Evolutionary conservation across 2,888 invertebrate species (phyloP).

Genomic region (Sarcophaga subvicina): DNA sequence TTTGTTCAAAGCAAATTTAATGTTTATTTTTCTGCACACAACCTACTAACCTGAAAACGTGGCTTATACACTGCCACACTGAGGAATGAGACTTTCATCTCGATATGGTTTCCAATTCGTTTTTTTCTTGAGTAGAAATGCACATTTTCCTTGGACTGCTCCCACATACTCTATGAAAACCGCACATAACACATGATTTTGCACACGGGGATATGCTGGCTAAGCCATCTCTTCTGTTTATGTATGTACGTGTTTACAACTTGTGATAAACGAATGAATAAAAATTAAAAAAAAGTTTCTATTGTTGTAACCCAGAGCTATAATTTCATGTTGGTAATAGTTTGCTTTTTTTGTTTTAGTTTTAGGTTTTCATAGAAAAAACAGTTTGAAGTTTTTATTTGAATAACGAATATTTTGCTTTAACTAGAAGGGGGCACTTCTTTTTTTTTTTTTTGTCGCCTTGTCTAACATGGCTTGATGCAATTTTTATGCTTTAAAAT

Average conservation of each 20-base stretch:
- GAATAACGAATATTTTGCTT: constrained; percentile 10
- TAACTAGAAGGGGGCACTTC: constrained; percentile 44
- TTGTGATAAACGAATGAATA: constrained; percentile 45
- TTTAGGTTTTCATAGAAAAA: constrained; percentile 14
- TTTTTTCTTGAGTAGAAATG: neutral
- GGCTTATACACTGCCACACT: constrained; percentile 20
- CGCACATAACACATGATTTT: constrained; percentile 28
- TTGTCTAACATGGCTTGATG: constrained; percentile 20
- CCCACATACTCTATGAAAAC: constrained; percentile 51
- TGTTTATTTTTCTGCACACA: constrained; percentile 12
- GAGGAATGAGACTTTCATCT: constrained; percentile 28
- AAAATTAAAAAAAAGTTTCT: constrained; percentile 20
- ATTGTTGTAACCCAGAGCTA: constrained; percentile 29
- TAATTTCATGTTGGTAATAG: constrained; percentile 49
- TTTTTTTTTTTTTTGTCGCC: neutral
- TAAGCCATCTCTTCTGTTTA: constrained; percentile 19
- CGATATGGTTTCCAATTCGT: neutral
- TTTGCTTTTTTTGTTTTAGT: constrained; percentile 8
- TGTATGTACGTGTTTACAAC: constrained; percentile 46
- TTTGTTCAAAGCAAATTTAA: constrained; percentile 1
- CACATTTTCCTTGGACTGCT: constrained; percentile 59
- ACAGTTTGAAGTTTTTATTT: constrained; percentile 28
- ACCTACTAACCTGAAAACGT: constrained; percentile 38
- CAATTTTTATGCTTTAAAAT: constrained; percentile 54
- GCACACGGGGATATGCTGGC: constrained; percentile 8